Base-by-base conservation (phyloP, 2,797 vertebrate species). In the Pangasius sanitwongsei region DNA sequence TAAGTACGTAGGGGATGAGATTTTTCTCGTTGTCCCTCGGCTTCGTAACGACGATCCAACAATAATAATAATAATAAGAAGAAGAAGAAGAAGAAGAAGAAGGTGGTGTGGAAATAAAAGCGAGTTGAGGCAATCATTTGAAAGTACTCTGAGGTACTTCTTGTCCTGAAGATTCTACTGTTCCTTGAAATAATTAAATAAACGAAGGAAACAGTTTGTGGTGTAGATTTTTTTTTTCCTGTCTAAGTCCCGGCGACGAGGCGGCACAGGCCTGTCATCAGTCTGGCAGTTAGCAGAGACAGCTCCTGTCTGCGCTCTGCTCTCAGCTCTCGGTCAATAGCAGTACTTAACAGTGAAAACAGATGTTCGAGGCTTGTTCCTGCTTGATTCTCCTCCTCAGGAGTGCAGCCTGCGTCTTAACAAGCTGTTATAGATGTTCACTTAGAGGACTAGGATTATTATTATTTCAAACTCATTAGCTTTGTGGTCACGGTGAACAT, bases 301-400 rank as follows among this genome's bases (percentile, higher is more conserved):
- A 34, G 70, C 82, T 88, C 81, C 57, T 90, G 87, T 89, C 89
- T 89, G 89, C 59, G 9, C 55, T 55, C 34, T 84, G 86, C 67
- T 90, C 81, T 86, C 75, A 81, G 87, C 80, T 89, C 86, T 86
- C 85, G 86, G 89, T 91, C 90, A 90, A 91, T 89, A 92, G 81
- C 90, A 65, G 80, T 72, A 86, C 85, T 92, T 92, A 91, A 81
- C 86, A 34, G 80, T 85, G 89, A 83, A 89, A 92, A 91, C 91
- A 92, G 91, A 89, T 92, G 91, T 91, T 91, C 83, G 25, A 61
- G 88, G 67, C 90, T 86, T 82, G 90, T 90, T 92, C 87, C 83
- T 90, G 65, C 87, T 88, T 81, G 57, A 89, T 74, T 87, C 87
- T 87, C 83, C 86, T 83, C 82, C 78, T 63, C 50, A 80, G 59